Evolutionary conservation across 2,797 vertebrate genomes (phyloP).

Genomic region (Pangasius macronema): DNA sequence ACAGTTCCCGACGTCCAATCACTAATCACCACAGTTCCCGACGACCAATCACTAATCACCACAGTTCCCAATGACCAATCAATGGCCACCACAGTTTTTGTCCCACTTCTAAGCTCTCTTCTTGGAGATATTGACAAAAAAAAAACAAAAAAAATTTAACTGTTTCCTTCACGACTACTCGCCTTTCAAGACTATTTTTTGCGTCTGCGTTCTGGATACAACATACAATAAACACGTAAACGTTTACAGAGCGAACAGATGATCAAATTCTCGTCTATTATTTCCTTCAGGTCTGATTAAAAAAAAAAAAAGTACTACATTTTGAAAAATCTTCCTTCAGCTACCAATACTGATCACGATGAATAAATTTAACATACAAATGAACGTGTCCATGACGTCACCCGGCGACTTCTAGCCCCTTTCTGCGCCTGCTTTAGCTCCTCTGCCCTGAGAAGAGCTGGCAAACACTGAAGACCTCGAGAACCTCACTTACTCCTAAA

Average conservation of each 20-base stretch:
- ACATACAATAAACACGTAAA: neutral
- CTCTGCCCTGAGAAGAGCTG: neutral
- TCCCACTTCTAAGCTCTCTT: neutral
- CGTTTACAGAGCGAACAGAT: neutral
- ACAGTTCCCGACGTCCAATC: too few species aligned
- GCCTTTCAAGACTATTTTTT: neutral
- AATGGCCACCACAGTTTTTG: neutral
- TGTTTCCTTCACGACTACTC: neutral
- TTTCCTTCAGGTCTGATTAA: too few species aligned
- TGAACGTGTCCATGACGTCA: neutral
- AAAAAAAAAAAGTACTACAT: too few species aligned
- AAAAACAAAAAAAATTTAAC: too few species aligned
- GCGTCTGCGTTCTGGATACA: neutral
- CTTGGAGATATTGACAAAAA: neutral
- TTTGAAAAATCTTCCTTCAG: too few species aligned
- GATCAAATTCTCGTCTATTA: too few species aligned
- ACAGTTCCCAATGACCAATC: neutral
- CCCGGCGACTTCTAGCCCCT: neutral
- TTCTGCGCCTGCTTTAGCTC: too few species aligned
- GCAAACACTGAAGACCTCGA: too few species aligned
- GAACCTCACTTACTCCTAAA: neutral
- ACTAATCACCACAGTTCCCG: too few species aligned
- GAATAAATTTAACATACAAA: neutral
- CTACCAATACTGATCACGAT: neutral
- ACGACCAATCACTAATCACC: neutral